Evolutionary conservation across 2,797 vertebrate genomes (phyloP).

Genomic region (Mormyrops boulengeri): DNA sequence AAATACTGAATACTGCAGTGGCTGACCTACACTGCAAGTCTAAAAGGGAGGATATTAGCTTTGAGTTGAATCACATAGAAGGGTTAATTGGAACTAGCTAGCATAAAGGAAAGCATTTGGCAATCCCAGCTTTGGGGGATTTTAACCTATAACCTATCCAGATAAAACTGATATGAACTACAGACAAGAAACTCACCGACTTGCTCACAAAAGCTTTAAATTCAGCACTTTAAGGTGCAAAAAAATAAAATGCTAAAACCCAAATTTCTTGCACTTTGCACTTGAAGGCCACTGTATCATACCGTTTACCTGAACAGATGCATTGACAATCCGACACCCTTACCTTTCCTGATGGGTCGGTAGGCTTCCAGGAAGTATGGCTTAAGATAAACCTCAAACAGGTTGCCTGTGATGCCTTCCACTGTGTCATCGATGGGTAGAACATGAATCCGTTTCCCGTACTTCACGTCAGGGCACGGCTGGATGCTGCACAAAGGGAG

Average conservation of each 20-base stretch:
- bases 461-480: conserved; percentile 97
- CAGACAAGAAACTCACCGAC: neutral
- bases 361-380: conserved; percentile 98
- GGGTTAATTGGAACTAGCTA: neutral
- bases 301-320: neutral
- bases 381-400: conserved; percentile 98
- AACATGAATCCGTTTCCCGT: conserved; percentile 94
- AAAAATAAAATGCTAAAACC: neutral
- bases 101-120: neutral
- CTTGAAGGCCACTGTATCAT: neutral
- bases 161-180: neutral
- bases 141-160: neutral
- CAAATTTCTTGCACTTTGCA: neutral
- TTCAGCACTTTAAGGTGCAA: neutral
- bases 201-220: neutral
- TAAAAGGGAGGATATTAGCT: neutral
- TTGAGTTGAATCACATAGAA: neutral
- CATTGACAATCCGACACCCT: neutral
- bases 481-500: conserved; percentile 74
- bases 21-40: neutral
- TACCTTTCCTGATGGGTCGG: conserved; percentile 97
- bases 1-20: neutral
- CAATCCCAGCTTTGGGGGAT: neutral
- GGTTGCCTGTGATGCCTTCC: conserved; percentile 95
- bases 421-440: conserved; percentile 98